Evolutionary conservation across 92 coral and sea anemone genomes (phyloP).

Genomic region (Epizoanthus rinbou): DNA sequence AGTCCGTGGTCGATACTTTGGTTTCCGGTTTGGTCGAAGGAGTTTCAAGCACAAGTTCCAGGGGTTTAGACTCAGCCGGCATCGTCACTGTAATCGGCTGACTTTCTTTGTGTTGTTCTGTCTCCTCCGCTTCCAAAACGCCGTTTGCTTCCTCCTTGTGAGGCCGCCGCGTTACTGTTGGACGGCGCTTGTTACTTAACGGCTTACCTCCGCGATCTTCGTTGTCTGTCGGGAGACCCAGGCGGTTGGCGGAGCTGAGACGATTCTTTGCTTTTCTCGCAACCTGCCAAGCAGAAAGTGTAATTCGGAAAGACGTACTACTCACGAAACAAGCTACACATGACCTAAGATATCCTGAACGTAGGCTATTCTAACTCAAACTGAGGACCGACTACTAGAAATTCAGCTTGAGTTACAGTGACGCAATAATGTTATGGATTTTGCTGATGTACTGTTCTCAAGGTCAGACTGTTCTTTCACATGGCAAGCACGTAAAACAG

Average conservation of each 20-base stretch:
- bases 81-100: slow-evolving; percentile 36
- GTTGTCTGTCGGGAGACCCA: slow-evolving; percentile 63
- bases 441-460: too few relatives aligned
- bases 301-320: neutral
- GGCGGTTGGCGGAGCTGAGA: slow-evolving; percentile 68
- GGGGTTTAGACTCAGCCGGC: slow-evolving; percentile 40
- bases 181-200: slow-evolving; percentile 81
- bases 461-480: too few relatives aligned
- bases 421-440: too few relatives aligned
- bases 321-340: neutral
- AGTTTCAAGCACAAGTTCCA: slow-evolving; percentile 31
- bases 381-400: too few relatives aligned
- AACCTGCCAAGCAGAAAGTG: slow-evolving; percentile 53
- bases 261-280: slow-evolving; percentile 94
- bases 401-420: too few relatives aligned
- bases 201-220: slow-evolving; percentile 63
- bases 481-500: too few relatives aligned
- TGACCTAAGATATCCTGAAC: too few relatives aligned
- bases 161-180: slow-evolving; percentile 75
- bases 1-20: slow-evolving; percentile 1
- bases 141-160: slow-evolving; percentile 65
- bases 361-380: too few relatives aligned
- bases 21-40: neutral
- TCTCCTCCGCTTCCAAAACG: slow-evolving; percentile 39
- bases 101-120: slow-evolving; percentile 46